A percentile compares a stretch with the other conserved stretches of the same genome.
Evolutionary conservation across 1,140 invertebrate genomes (phyloP).

Genomic region (Tribolium castaneum): DNA sequence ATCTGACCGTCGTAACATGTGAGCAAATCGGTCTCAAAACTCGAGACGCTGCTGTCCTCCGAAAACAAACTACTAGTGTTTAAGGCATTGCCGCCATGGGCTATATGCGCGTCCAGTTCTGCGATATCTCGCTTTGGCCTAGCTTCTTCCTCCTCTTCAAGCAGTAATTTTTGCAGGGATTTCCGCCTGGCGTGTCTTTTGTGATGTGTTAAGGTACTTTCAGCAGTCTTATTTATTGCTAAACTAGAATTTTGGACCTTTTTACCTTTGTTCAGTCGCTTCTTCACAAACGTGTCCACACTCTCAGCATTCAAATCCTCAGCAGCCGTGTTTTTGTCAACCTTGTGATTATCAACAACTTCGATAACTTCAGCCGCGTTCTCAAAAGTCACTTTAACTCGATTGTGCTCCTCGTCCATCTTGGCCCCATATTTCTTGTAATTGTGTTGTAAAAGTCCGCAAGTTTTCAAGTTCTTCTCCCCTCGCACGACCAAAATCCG

Average conservation of each 20-base stretch:
- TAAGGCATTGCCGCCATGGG: slow-evolving; percentile 78
- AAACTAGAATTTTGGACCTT: slow-evolving; percentile 14
- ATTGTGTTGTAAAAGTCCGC: slow-evolving; percentile 78
- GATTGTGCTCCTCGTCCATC: slow-evolving; percentile 70
- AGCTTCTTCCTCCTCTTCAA: slow-evolving; percentile 17
- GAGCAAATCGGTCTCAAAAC: slow-evolving; percentile 80
- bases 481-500: slow-evolving; percentile 83
- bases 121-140: slow-evolving; percentile 66
- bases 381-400: slow-evolving; percentile 71
- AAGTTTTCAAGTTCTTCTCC: slow-evolving; percentile 78
- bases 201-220: slow-evolving; percentile 24
- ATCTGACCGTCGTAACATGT: slow-evolving; percentile 80
- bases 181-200: slow-evolving; percentile 42
- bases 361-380: slow-evolving; percentile 58
- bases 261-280: slow-evolving; percentile 47
- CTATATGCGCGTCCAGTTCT: slow-evolving; percentile 75
- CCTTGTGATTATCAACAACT: slow-evolving; percentile 64
- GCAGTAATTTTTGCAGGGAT: not conserved
- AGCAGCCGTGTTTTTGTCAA: slow-evolving; percentile 45
- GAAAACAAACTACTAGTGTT: slow-evolving; percentile 67
- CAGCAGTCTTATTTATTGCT: slow-evolving; percentile 29
- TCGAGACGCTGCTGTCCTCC: slow-evolving; percentile 75
- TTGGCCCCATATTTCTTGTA: slow-evolving; percentile 71
- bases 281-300: slow-evolving; percentile 48
- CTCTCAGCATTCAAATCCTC: slow-evolving; percentile 52